Evolutionary conservation across 2,888 invertebrate species (phyloP).

Genomic region (Pachliopta kotzebuea): DNA sequence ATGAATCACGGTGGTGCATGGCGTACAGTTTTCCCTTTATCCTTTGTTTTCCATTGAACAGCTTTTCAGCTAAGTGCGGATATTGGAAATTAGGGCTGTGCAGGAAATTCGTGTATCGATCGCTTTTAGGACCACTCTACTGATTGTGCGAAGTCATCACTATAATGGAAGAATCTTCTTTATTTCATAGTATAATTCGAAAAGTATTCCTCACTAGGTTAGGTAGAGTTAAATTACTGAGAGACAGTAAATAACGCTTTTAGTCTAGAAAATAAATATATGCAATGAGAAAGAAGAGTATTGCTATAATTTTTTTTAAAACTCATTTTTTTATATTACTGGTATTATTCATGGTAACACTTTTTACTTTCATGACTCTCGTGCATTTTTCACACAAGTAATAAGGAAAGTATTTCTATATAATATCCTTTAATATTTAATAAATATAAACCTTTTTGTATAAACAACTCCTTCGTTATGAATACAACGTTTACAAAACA

Average conservation of each 20-base stretch:
- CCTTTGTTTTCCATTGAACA: conserved; percentile 34
- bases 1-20: conserved; percentile 24
- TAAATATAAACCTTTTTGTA: conserved; percentile 19
- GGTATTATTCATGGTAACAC: no score
- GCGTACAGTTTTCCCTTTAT: conserved; percentile 24
- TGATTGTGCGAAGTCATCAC: conserved; percentile 58
- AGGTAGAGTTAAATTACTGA: not conserved
- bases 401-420: no score
- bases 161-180: conserved; percentile 22
- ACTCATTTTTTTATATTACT: no score
- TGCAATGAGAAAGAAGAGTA: no score
- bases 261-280: no score
- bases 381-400: no score
- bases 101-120: conserved; percentile 73
- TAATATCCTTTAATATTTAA: conserved; percentile 5
- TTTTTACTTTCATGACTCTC: no score
- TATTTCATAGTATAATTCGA: not conserved
- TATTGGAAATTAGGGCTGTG: conserved; percentile 73
- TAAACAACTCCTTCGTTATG: conserved; percentile 7
- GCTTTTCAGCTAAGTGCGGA: conserved; percentile 56
- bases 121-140: conserved; percentile 53
- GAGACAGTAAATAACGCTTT: no score
- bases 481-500: conserved; percentile 17
- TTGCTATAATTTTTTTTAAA: no score
- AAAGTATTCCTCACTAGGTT: not conserved